These are phyloP conservation scores for Gasterosteus nipponicus DNA, from an alignment of 2,113 vertebrate species.

Conservation along the genomic window DNA sequence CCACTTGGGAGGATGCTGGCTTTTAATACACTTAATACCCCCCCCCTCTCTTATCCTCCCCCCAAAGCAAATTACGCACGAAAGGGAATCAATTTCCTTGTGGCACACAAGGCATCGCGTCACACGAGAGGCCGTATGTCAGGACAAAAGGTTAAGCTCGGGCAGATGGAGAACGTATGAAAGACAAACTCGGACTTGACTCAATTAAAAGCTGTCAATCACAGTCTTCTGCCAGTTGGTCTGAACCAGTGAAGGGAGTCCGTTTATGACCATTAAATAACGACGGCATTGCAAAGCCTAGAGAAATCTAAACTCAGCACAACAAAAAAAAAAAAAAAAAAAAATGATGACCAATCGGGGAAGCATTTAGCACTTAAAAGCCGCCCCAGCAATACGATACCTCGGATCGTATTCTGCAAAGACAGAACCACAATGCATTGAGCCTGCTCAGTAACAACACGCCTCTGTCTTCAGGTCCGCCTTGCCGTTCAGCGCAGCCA, in stretches of 20 bases:
- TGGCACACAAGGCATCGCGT: slow-evolving; percentile 48
- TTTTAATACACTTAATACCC: slow-evolving; percentile 46
- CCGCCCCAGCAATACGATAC: background rate
- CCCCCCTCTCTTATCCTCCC: background rate
- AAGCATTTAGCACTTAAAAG: slow-evolving; percentile 29
- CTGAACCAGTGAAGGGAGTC: slow-evolving; percentile 44
- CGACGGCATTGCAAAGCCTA: slow-evolving; percentile 39
- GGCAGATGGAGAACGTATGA: slow-evolving; percentile 19
- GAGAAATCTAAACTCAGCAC: slow-evolving; percentile 49
- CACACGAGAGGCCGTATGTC: slow-evolving; percentile 13
- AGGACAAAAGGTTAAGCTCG: slow-evolving; percentile 37
- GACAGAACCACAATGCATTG: background rate
- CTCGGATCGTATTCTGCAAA: background rate
- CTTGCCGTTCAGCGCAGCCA: slow-evolving; percentile 83
- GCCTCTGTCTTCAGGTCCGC: slow-evolving; percentile 82
- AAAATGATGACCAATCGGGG: slow-evolving; percentile 18
- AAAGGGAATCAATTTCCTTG: slow-evolving; percentile 60
- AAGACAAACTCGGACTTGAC: slow-evolving; percentile 29
- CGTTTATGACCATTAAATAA: slow-evolving; percentile 41
- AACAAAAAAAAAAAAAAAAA: slow-evolving; percentile 10
- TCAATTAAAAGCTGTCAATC: slow-evolving; percentile 44
- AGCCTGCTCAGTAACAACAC: background rate
- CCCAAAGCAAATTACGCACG: slow-evolving; percentile 43
- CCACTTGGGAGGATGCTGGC: slow-evolving; percentile 23
- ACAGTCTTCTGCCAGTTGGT: slow-evolving; percentile 23